Evolutionary conservation across 2,888 invertebrate species (phyloP).

Genomic region (Chrysomela aeneicollis): DNA sequence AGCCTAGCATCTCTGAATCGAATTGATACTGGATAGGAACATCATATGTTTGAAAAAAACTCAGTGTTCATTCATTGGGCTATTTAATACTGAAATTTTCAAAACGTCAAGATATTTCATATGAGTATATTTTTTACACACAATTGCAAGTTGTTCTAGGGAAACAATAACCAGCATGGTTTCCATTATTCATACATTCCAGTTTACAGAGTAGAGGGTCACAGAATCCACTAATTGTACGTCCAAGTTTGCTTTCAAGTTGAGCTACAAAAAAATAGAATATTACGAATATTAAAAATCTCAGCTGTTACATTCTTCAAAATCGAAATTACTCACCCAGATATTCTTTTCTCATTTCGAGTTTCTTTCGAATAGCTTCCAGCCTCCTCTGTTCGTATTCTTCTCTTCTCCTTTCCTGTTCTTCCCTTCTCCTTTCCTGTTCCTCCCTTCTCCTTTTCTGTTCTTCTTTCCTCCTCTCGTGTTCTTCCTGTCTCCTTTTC

Average conservation of each 20-base stretch:
- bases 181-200: conserved; percentile 14
- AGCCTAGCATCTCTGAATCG: too few relatives aligned
- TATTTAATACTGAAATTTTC: too few relatives aligned
- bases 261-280: not conserved
- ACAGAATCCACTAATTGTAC: not conserved
- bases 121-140: not conserved
- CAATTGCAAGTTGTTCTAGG: conserved; percentile 18
- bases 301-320: not conserved
- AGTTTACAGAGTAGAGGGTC: conserved; percentile 8
- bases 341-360: conserved; percentile 4
- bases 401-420: conserved; percentile 1
- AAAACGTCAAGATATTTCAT: too few relatives aligned
- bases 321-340: not conserved
- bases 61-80: too few relatives aligned
- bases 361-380: not conserved
- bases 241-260: conserved; percentile 2
- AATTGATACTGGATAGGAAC: too few relatives aligned
- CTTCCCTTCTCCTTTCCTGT: not conserved
- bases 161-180: conserved; percentile 17
- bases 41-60: too few relatives aligned
- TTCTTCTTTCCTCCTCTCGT: not conserved
- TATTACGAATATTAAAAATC: not conserved
- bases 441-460: not conserved
- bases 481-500: not conserved
- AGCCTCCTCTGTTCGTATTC: not conserved